phyloP scores from a whole-genome alignment of 2,888 invertebrate species.

The Epinotia demarniana region DNA sequence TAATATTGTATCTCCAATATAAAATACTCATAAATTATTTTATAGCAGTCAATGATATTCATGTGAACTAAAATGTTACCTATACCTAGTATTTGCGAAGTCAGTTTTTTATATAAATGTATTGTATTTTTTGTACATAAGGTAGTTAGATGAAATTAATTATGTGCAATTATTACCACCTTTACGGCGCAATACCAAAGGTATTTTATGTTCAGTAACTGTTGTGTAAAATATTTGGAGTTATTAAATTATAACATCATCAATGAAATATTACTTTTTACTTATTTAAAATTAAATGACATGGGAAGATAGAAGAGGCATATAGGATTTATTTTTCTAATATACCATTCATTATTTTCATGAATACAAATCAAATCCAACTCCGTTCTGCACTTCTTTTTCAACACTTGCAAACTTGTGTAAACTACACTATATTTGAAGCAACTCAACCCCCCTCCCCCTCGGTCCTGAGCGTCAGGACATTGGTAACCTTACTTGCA shows the following conservation, averaged over 20 bases:
- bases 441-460: too few species aligned
- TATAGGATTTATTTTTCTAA: too few species aligned
- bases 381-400: too few species aligned
- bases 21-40: constrained; percentile 50
- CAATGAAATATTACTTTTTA: constrained; percentile 31
- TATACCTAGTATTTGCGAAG: constrained; percentile 61
- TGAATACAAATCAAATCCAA: too few species aligned
- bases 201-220: constrained; percentile 80
- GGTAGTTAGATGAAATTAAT: constrained; percentile 76
- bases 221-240: constrained; percentile 80
- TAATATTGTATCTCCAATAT: constrained; percentile 46
- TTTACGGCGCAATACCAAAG: constrained; percentile 79
- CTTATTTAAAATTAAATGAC: not conserved
- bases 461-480: too few species aligned
- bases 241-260: constrained; percentile 65
- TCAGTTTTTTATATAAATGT: constrained; percentile 72
- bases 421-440: too few species aligned
- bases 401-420: too few species aligned
- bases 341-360: too few species aligned
- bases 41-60: constrained; percentile 55
- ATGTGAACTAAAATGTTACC: constrained; percentile 66
- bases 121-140: constrained; percentile 82
- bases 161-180: constrained; percentile 80
- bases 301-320: too few species aligned
- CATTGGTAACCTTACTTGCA: too few species aligned